Base-by-base conservation (phyloP, 2,113 vertebrate genomes). In the Chloebia gouldiae region DNA sequence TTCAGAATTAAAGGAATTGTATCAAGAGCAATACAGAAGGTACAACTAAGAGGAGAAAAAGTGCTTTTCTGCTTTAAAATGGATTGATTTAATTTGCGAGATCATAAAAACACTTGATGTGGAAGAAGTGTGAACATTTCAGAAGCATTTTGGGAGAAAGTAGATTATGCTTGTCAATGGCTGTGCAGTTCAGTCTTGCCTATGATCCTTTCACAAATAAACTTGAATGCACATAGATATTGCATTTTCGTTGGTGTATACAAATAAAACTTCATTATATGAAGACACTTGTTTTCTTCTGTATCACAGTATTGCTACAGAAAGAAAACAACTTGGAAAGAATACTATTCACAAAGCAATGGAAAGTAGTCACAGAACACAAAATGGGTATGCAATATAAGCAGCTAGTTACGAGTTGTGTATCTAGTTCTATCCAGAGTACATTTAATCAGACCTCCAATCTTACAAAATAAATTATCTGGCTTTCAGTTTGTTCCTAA, bases 321-420 rank as follows among this genome's bases (percentile, higher is more conserved):
- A 73, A 78, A 59, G 35, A 70, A 39, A 24, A 86, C 11, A 42
- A 2, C 20, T 54, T 95, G 50, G 40, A 65, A 77, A 80, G 21
- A 76, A 18, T 50, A 23, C 9, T 44, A 9, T 23, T 24, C 24
- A 31, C 10, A 2, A 39, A 61, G n/a, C 9, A 47, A 17, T 33
- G 42, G 22, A 76, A 80, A 82, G 35, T 9, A 80, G 37, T 42
- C 10, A 63, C 10, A 80, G 57, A 91, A 72, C 40, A 60, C 13
- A 61, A 78, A 91, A 72, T 6, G 8, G 3, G 4, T 31, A 25
- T 56, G 45, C 30, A 69, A 54, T 9, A 20, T 39, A 37, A 78
- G 27, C 20, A 73, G 51, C 2, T 7, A 16, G 4, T 28, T 50
- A 33, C 0, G 3, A 20, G 3, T 3, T 65, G 9, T 17, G 27